These are phyloP conservation scores for Hermatobates lingyangjiaoensis DNA, from an alignment of 1,140 invertebrate genomes.

Conservation along the genomic window DNA sequence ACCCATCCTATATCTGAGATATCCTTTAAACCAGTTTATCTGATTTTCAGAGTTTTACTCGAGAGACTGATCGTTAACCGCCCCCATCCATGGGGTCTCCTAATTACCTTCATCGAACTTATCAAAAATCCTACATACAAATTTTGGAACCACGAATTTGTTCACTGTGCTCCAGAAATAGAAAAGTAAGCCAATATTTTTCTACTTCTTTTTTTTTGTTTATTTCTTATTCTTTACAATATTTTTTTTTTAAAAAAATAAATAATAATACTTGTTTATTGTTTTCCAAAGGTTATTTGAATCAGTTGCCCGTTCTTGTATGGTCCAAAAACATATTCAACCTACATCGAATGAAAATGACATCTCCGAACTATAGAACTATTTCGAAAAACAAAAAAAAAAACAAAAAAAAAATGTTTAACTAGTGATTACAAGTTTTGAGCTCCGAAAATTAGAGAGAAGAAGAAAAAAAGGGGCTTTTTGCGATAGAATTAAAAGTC, in stretches of 20 bases:
- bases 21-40: too few relatives aligned
- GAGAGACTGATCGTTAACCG: slow-evolving; percentile 94
- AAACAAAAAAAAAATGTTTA: too few relatives aligned
- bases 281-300: slow-evolving; percentile 58
- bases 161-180: slow-evolving; percentile 96
- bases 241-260: not conserved
- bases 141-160: slow-evolving; percentile 98
- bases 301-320: slow-evolving; percentile 81
- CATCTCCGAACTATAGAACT: slow-evolving; percentile 16
- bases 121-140: slow-evolving; percentile 98
- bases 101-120: slow-evolving; percentile 97
- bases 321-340: slow-evolving; percentile 53
- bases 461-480: too few relatives aligned
- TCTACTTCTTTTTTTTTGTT: too few relatives aligned
- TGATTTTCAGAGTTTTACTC: slow-evolving; percentile 69
- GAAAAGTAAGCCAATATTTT: slow-evolving; percentile 57
- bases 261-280: slow-evolving; percentile 10
- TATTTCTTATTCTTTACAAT: too few relatives aligned
- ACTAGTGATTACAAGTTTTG: too few relatives aligned
- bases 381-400: too few relatives aligned
- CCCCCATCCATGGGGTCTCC: slow-evolving; percentile 96
- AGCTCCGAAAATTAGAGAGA: too few relatives aligned
- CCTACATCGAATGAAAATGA: slow-evolving; percentile 12
- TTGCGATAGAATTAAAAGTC: too few relatives aligned
- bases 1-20: too few relatives aligned